Base-by-base conservation (phyloP, 2,888 invertebrate genomes). In the Asteroscopus sphinx region DNA sequence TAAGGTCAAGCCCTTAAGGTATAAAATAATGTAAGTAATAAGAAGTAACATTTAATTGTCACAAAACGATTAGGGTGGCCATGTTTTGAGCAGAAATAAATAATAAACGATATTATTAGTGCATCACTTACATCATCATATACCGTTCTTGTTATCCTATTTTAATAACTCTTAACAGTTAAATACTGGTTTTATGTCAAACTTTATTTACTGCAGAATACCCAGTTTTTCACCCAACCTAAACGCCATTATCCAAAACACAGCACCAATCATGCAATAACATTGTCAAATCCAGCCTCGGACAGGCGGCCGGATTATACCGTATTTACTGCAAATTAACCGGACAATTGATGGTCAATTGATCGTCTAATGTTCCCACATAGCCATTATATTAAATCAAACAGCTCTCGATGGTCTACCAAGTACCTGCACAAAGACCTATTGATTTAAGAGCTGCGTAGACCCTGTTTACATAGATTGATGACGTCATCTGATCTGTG, bases 331-430 rank as follows among this genome's bases (percentile, higher is more conserved):
- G 89, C 90, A 90, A 90, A 91, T 91, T 91, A 90, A 90, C 88
- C 82, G 76, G 71, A 81, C 88, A 91, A 92, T 92, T 91, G 90
- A 91, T 91, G 89, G 89, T 66, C 91, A 90, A 92, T 90, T 91
- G 92, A 90, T 91, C 89, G 91, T 86, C 88, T 92, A 92, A 92
- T 93, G 90, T 84, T 80, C 83, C 82, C 84, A 82, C 80, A 73
- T 79, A 85, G 81, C 91, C 88, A 93, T 93, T 89, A 92, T 91
- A 92, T 93, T 93, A 93, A 92, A 93, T 93, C 93, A 92, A 87
- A 83, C 84, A 74, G 85, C 82, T 76, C 77, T 77, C 79, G 79
- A 72, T 82, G 84, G 62, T 59, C 67, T 56, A 61, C 68, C 64
- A 76, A 80, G 75, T 87, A 90, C 91, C 91, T 91, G 90, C 61